Base-by-base conservation (phyloP, 2,888 invertebrate species). In the Tupiocoris notatus region DNA sequence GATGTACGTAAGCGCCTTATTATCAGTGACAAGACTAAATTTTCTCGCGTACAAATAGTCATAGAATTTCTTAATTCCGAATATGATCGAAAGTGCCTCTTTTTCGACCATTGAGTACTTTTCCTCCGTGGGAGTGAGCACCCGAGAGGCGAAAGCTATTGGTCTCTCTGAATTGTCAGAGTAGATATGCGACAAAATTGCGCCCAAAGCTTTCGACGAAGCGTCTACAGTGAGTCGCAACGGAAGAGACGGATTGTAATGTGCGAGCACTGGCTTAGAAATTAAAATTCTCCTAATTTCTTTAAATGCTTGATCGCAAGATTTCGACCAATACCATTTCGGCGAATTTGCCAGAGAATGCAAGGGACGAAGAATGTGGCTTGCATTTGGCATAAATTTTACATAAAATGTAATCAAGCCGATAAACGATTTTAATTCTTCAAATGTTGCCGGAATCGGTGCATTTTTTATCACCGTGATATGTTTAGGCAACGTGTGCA, bases 361-460 rank as follows among this genome's bases (percentile, higher is more conserved):
- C 57, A 78, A 21, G 18, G 78, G 74, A 9, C 54, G 1, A 1
- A 76, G 23, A 24, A 77, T 68, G 1, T 70, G 39, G 54, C 74
- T 63, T 17, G 75, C 77, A 18, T 56, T 16, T 12, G 57, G 70
- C 9, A 82, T 79, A 77, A 83, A 84, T 71, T 81, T 81, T 7
- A 80, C 66, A 78, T 83, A 83, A 78, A 83, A 84, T 75, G 82
- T 83, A 3, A 82, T 75, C 23, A 82, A 54, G 2, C 83, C 82
- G 6, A 81, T 62, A 76, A 82, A 82, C 2, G 80, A 77, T 70
- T 79, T 79, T 0, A 81, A 59, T 63, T 80, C 78, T 16, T 56
- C 74, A 17, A 73, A 65, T 74, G 81, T 79, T 39, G 22, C 77
- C 23, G 82, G 82, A 16, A 18, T 54, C 3, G 76, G 78, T 3